Evolutionary conservation across 2,888 invertebrate genomes (phyloP), one percentile per base, ranked within the genome.

Genomic region (Cosmorhoe ocellata): DNA sequence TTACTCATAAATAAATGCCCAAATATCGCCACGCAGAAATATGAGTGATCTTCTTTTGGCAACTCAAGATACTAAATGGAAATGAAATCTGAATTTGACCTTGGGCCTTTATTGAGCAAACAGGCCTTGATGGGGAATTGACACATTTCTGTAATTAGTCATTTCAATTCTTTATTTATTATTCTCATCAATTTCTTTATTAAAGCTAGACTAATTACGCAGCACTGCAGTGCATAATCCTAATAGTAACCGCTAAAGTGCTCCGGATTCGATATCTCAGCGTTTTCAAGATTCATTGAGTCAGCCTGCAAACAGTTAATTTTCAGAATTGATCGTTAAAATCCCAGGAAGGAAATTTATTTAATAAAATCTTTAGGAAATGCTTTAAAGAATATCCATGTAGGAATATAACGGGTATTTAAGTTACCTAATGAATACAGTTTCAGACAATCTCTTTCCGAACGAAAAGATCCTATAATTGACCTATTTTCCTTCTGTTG

Each of bases 231-330:
- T 68, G 73, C 72, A 72, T 69, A 63, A 68, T 68, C 62, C 69
- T 74, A 73, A 74, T 74, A 73, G 56, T 54, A 53, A 38, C 41
- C 14, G 27, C 51, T 53, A 42, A 55, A 56, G 61, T 63, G 59
- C 57, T 50, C 50, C 43, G 24, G 50, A 47, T 63, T 64, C 63
- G 63, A 69, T 67, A 71, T 66, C 66, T 59, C 51, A 47, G 69
- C 67, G 48, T 65, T 76, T 74, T 69, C 70, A 64, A 73, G 66
- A 71, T 71, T 64, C 67, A 74, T 72, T 76, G 68, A 58, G 64
- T n/a, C 64, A 65, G 58, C 27, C 13, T 8, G 36, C 40, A 40
- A 37, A 14, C 27, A 42, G 22, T 22, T 11, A 24, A 13, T n/a
- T n/a, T 30, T 11, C 30, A 30, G 6, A 30, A 30, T 30, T 10